phyloP scores from a whole-genome alignment of 2,797 vertebrate genomes.

The Kryptolebias ocellatus region DNA sequence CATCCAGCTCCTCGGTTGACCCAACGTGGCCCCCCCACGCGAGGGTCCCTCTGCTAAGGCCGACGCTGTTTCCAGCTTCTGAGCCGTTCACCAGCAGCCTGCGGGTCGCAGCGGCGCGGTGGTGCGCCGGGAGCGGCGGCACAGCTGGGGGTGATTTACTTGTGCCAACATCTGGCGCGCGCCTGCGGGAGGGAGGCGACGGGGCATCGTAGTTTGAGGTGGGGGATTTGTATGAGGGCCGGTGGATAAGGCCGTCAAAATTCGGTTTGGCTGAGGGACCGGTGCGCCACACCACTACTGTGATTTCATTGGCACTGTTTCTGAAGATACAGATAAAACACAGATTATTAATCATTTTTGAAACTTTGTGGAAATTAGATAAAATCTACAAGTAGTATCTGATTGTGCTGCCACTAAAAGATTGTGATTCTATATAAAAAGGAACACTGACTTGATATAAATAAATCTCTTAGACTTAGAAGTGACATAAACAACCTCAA shows the following conservation, averaged over 20 bases:
- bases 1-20: constrained; percentile 79
- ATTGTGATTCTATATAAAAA: no score
- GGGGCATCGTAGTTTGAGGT: constrained; percentile 81
- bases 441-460: no score
- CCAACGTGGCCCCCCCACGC: constrained; percentile 75
- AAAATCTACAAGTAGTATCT: no score
- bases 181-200: constrained; percentile 82
- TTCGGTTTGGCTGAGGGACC: constrained; percentile 87
- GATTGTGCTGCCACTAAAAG: no score
- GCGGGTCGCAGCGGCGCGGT: constrained; percentile 82
- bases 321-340: constrained; percentile 64
- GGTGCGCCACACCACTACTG: constrained; percentile 91
- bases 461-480: no score
- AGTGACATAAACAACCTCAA: background rate
- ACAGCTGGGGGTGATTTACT: constrained; percentile 80
- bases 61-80: constrained; percentile 49
- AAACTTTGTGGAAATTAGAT: no score
- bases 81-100: constrained; percentile 85
- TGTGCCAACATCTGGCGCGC: constrained; percentile 61
- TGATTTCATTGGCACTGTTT: constrained; percentile 90
- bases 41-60: constrained; percentile 64
- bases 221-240: constrained; percentile 87
- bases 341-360: background rate
- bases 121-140: constrained; percentile 82
- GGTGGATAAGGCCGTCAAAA: constrained; percentile 86